Percentiles rank a stretch among this genome's conserved stretches.
These are phyloP conservation scores for Lagopus leucura DNA, from an alignment of 2,113 vertebrate genomes.

Conservation along the genomic window DNA sequence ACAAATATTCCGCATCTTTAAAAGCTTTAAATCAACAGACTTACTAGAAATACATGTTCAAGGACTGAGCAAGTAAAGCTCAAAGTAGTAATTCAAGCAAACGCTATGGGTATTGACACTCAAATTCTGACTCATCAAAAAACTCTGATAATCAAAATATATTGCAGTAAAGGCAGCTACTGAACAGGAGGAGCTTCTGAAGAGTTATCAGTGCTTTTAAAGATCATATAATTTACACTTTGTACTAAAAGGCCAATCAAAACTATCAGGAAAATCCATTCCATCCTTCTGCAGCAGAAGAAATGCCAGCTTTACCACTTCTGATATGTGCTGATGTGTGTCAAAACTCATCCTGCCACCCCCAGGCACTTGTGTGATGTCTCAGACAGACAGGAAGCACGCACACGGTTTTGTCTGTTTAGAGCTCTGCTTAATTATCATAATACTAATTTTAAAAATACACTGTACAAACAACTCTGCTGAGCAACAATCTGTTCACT, in stretches of 20 bases:
- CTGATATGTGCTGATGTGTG: constrained; percentile 9
- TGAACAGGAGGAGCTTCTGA: not conserved
- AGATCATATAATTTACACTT: not conserved
- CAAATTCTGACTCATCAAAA: not conserved
- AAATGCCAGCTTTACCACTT: constrained; percentile 12
- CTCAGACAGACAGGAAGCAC: constrained; percentile 59
- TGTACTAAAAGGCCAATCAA: not conserved
- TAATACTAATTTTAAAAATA: constrained; percentile 65
- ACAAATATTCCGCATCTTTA: not conserved
- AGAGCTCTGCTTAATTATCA: constrained; percentile 33
- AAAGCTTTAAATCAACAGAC: constrained; percentile 11
- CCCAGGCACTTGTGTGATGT: not conserved
- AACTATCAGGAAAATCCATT: constrained; percentile 27
- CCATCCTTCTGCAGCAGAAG: not conserved
- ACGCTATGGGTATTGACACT: not conserved
- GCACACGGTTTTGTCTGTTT: constrained; percentile 24
- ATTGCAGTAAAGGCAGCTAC: not conserved
- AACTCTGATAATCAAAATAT: not conserved
- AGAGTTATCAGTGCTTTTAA: not conserved
- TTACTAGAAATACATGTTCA: not conserved
- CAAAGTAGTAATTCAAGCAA: not conserved
- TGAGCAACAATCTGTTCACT: constrained; percentile 54
- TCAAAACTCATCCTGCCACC: constrained; percentile 47
- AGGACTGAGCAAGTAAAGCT: not conserved
- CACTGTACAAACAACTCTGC: not conserved